Evolutionary conservation across 2,888 invertebrate genomes (phyloP), one percentile per base, ranked within the genome.

Genomic region (Stenotaenia linearis): DNA sequence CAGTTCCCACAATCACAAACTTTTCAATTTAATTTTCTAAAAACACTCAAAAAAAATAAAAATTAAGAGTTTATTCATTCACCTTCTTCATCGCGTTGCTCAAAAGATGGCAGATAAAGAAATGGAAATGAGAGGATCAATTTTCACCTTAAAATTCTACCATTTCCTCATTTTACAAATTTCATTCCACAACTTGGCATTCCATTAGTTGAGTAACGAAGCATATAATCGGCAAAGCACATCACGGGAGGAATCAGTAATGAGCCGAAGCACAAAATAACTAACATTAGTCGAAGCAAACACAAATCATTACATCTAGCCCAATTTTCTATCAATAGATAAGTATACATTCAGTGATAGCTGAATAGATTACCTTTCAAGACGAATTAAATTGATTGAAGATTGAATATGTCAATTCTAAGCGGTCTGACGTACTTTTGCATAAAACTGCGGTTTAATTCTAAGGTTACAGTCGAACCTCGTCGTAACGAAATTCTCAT

Each of bases 201-300:
- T 61, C 25, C 61, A 61, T 61, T 61, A 61, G 25, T 61, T 5
- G 28, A 61, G 61, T 61, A 23, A 61, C 61, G 61, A 61, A 61
- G 61, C 61, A 61, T 61, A 61, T 61, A 61, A 61, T 61, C 61
- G 25, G 61, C 61, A 61, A 25, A 61, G 61, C 61, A 61, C 23
- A 28, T 25, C 61, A 25, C 7, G 25, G 61, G 61, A 25, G 61
- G 25, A 45, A 45, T 45, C n/a, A 12, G 45, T 45, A 45, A 45
- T 45, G 45, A 45, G 45, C 4, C 45, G 45, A 61, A 28, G 61
- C 61, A 61, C 6, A 9, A 61, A 61, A 61, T 61, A 61, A 61
- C 61, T 61, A 23, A 61, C 61, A 61, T 61, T 61, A 61, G 25
- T 12, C 61, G 10, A 25, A 61, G 61, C 61, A 61, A 61, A 25